Evolutionary conservation across 92 coral and sea anemone genomes (phyloP), one percentile per base, ranked within the genome.

Genomic region (Epizoanthus ramosus): DNA sequence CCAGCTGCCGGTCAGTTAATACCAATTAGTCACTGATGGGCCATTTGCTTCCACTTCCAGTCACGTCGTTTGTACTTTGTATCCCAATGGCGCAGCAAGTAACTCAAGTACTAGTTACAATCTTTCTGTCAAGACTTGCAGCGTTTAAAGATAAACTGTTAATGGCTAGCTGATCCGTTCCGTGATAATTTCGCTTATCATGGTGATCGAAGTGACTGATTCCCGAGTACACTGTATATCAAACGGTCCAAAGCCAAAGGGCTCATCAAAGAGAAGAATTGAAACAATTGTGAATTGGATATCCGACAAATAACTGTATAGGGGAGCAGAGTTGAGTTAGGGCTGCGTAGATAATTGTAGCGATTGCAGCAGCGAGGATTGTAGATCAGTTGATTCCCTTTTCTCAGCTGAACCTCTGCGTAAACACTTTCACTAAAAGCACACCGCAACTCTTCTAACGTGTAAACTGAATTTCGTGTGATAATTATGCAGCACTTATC

Each of bases 371-470:
- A 7, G 53, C 39, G 39, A 4, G 53, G 8, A 43, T 21, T 60
- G 25, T 28, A 61, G 68, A 37, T 3, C 43, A 76, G 12, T 25
- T 77, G 58, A 77, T 35, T 41, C 5, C 58, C 69, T 63, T 77
- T 41, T 59, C 56, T 63, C 82, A 77, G 82, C 82, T 77, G 82
- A 39, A 3, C 37, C 17, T 39, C 71, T 60, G 71, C 3, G 14
- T 16, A 77, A 77, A 77, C 23, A 77, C 54, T 50, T 50, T 50
- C 54, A 50, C 54, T 50, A 50, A 50, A 50, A 50, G 54, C 54
- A 50, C 16, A 50, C 1, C 54, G 54, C 54, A 13, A 9, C 54
- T 50, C 54, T 50, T 50, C 54, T 50, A 50, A 50, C 14, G 54
- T 50, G 54, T 50, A 50, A 50, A 2, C 31, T 28, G 31, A 28